These are phyloP conservation scores for Brachionus rubens DNA, from an alignment of 1,140 invertebrate genomes.

Conservation along the genomic window DNA sequence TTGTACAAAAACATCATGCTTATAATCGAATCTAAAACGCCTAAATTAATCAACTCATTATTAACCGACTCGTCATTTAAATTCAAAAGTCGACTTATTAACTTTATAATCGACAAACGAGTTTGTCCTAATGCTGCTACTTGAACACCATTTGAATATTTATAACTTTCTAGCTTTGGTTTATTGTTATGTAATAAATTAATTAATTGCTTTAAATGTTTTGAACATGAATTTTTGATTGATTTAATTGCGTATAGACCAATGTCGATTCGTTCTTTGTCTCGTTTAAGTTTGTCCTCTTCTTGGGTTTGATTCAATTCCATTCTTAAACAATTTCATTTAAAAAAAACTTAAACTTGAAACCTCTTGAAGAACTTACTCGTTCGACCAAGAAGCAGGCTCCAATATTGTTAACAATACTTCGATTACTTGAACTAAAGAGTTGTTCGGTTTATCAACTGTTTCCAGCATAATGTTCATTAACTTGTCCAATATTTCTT, in stretches of 20 bases:
- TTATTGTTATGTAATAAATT: not conserved
- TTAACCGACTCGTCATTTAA: not conserved
- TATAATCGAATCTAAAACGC: not conserved
- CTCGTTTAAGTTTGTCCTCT: conserved; percentile 13
- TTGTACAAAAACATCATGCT: conserved; percentile 34
- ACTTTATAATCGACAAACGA: not conserved
- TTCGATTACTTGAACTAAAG: not conserved
- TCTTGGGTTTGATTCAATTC: conserved; percentile 19
- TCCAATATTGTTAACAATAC: conserved; percentile 1
- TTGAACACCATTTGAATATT: conserved; percentile 1
- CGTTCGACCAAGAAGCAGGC: conserved; percentile 16
- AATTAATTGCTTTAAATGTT: not conserved
- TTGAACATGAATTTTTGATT: not conserved
- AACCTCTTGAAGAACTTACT: not conserved
- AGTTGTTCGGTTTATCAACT: not conserved
- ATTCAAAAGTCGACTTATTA: not conserved
- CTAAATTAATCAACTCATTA: not conserved
- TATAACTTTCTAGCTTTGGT: not conserved
- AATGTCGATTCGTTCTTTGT: not conserved
- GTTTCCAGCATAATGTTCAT: not conserved
- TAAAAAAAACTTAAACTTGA: not conserved
- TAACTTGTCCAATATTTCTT: conserved; percentile 34
- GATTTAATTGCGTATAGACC: not conserved
- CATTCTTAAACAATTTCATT: not conserved
- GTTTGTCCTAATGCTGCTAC: not conserved